phyloP scores from a whole-genome alignment of 2,113 vertebrate species.

The Gopherus flavomarginatus region DNA sequence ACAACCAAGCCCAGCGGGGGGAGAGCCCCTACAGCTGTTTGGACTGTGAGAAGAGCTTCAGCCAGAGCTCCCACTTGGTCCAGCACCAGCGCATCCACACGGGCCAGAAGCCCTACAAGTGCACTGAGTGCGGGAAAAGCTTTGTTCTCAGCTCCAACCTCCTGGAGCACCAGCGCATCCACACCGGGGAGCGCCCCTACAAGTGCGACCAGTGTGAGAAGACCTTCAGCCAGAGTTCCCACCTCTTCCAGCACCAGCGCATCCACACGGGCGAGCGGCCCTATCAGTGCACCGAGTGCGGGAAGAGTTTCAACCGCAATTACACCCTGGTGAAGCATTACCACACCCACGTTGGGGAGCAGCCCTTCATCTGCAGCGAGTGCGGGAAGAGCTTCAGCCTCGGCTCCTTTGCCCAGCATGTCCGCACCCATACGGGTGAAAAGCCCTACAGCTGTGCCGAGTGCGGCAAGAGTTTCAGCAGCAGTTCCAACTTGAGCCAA shows the following conservation, averaged over 20 bases:
- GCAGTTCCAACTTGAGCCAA: background rate
- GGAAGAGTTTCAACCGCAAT: background rate
- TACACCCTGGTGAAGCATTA: background rate
- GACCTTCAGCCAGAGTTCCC: background rate
- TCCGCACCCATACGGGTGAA: background rate
- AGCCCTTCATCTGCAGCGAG: background rate
- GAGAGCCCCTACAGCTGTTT: background rate
- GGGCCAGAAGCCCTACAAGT: constrained; percentile 4
- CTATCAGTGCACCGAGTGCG: background rate
- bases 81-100: constrained; percentile 37
- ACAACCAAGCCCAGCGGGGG: background rate
- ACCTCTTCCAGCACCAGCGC: constrained; percentile 3
- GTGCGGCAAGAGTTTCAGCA: background rate
- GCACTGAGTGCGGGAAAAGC: background rate
- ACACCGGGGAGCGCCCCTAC: constrained; percentile 84
- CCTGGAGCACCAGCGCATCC: constrained; percentile 85
- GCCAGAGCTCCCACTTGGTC: constrained; percentile 15
- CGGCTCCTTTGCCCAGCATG: background rate
- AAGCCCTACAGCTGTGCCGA: background rate
- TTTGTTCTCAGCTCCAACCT: constrained; percentile 51
- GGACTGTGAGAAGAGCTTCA: constrained; percentile 24
- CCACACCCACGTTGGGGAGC: background rate
- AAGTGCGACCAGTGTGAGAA: background rate
- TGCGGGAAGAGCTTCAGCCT: background rate
- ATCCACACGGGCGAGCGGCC: background rate